These are phyloP conservation scores for Agrotis puta DNA, from an alignment of 2,888 invertebrate genomes.

Conservation along the genomic window DNA sequence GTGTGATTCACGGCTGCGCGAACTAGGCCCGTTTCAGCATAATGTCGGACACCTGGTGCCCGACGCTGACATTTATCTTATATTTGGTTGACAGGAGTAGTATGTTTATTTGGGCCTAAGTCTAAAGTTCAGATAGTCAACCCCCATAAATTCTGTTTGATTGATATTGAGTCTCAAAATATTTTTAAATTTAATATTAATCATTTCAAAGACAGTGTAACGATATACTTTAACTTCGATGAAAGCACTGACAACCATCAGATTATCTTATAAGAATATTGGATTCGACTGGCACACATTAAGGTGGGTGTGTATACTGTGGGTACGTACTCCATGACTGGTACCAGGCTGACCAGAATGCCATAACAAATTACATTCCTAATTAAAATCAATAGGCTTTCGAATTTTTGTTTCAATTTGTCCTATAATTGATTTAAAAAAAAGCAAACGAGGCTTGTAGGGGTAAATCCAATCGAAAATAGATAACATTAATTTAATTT, in stretches of 20 bases:
- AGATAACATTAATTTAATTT: not conserved
- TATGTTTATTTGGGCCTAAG: too few relatives aligned
- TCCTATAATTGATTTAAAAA: slow-evolving; percentile 7
- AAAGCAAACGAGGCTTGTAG: not conserved
- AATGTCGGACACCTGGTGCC: too few relatives aligned
- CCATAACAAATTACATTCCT: slow-evolving; percentile 6
- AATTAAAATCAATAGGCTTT: slow-evolving; percentile 21
- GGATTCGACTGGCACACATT: not conserved
- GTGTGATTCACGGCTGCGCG: too few relatives aligned
- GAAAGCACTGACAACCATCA: not conserved
- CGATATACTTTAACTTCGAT: not conserved
- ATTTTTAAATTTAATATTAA: too few relatives aligned
- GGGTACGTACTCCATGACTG: not conserved
- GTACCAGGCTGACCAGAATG: not conserved
- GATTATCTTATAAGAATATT: not conserved
- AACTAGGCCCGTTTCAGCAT: too few relatives aligned
- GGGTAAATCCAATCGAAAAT: not conserved
- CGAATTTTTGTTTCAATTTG: slow-evolving; percentile 1
- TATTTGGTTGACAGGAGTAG: too few relatives aligned
- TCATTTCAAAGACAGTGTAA: too few relatives aligned
- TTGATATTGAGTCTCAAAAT: too few relatives aligned
- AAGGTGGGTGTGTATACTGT: not conserved
- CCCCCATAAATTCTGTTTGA: too few relatives aligned
- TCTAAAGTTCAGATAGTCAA: too few relatives aligned
- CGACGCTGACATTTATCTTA: too few relatives aligned